Base-by-base conservation (phyloP, 2,888 invertebrate species). In the Idaea straminata region DNA sequence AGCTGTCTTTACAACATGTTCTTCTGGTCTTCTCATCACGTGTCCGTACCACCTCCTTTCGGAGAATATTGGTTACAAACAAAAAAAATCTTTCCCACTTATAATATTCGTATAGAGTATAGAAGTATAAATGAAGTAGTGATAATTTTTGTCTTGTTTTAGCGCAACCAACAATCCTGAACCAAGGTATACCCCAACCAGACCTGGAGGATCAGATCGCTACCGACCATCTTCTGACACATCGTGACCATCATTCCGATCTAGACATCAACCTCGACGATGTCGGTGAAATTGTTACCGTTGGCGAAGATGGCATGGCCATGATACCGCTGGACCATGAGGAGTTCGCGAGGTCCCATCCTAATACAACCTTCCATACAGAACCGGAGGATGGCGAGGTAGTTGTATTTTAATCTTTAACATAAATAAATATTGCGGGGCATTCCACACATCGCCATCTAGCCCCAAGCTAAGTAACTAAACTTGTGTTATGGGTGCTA, bases 281-380 rank as follows among this genome's bases (percentile, higher is more conserved):
- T 65, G 91, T 89, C 3, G 91, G 90, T n/a, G 72, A 72, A 61
- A 88, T 91, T 0, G 92, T 91, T 57, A 88, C 91, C 0, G 91
- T 91, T n/a, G 86, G 86, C 64, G 89, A 86, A 62, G 89, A 88
- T 60, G 91, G 89, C 2, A 78, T 84, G 80, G 84, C 88, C 0
- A 87, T 89, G 35, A 87, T 90, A 16, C 81, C 86, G 3, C 66
- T 92, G 4, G 88, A 92, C 63, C 89, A 90, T n/a, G 92, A 92
- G 70, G 93, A 93, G 80, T 93, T 93, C 66, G 93, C 93, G 0
- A 72, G 91, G 13, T 84, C 91, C 0, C 93, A 93, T 67, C 93
- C 93, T 0, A 93, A 93, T 62, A 93, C 93, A 0, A 93, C 93
- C 0, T 93, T 93, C 77, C 92, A 93, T 64, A 91, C 87, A 35